Evolutionary conservation across 1,140 invertebrate species (phyloP), one percentile per base, ranked within the genome.

Genomic region (Charaxes varanes): DNA sequence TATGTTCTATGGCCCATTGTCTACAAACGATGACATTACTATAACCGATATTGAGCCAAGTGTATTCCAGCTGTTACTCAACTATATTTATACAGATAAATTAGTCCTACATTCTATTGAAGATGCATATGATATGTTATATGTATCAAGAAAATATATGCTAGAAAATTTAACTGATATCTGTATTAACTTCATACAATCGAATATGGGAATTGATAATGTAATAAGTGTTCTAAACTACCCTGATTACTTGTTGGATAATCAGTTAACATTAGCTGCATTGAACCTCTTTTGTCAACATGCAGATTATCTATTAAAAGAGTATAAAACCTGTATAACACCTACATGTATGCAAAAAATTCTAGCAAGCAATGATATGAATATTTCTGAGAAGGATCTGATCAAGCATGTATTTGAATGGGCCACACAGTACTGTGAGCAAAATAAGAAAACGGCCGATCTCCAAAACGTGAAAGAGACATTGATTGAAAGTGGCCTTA

Each of bases 1-100:
- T 6, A 90, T 92, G 89, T 87, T 91, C 48, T 91, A 86, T 70
- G 90, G 90, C 0, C 84, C 88, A n/a, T 43, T 91, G 45, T 87
- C 89, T 17, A 73, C 81, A 23, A 51, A 65, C 44, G 59, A 74
- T 24, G 74, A 79, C 49, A 82, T 88, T 37, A 30, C 60, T 7
- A 79, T 88, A 18, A 76, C 70, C 17, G 87, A 88, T 47, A 86
- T 87, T 26, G 73, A 84, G 57, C 70, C 84, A 23, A 68, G 78
- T 23, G 81, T 85, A 47, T 88, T 88, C 61, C 85, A 85, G 61
- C 63, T 86, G 22, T 61, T 87, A 35, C 51, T 88, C 2, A 82
- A 86, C 57, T 88, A 83, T 57, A 81, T 88, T 54, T 88, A 88
- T 46, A 87, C 84, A 10, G 84, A 86, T 36, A 79, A 68, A 56